Percentiles rank a stretch among this genome's conserved stretches.
phyloP scores from a whole-genome alignment of 1,140 invertebrate species.

The Orchestia grillus region DNA sequence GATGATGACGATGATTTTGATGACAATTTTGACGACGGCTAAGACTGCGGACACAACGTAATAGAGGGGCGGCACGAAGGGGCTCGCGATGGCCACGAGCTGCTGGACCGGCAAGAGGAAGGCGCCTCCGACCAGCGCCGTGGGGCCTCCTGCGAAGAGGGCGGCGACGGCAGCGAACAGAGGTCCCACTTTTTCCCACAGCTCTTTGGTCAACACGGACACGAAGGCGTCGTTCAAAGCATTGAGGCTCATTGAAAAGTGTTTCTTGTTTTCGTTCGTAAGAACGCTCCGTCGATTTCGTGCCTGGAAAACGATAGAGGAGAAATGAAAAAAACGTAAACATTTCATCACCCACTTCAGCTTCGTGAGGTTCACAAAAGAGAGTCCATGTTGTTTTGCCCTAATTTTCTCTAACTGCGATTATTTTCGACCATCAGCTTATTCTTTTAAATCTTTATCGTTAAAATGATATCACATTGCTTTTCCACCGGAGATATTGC shows the following conservation, averaged over 20 bases:
- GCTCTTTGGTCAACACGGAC: neutral
- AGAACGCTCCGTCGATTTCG: neutral
- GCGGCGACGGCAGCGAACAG: neutral
- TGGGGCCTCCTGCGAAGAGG: neutral
- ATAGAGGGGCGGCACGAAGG: neutral
- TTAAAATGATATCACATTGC: too few species aligned
- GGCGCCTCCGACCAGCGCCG: neutral
- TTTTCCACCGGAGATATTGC: too few species aligned
- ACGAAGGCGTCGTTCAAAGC: neutral
- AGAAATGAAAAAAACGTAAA: neutral
- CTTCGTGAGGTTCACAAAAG: neutral
- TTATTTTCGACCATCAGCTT: neutral
- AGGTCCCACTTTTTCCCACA: neutral
- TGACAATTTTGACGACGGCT: neutral
- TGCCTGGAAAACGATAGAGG: neutral
- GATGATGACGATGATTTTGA: neutral
- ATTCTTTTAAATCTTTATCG: too few species aligned
- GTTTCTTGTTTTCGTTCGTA: neutral
- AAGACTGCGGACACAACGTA: neutral
- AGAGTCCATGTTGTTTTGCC: neutral
- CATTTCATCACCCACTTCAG: neutral
- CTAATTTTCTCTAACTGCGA: neutral
- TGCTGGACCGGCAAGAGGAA: neutral
- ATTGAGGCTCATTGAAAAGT: neutral
- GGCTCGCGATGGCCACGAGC: neutral